phyloP scores from a whole-genome alignment of 2,797 vertebrate species.

The Sebastes glaucus region DNA sequence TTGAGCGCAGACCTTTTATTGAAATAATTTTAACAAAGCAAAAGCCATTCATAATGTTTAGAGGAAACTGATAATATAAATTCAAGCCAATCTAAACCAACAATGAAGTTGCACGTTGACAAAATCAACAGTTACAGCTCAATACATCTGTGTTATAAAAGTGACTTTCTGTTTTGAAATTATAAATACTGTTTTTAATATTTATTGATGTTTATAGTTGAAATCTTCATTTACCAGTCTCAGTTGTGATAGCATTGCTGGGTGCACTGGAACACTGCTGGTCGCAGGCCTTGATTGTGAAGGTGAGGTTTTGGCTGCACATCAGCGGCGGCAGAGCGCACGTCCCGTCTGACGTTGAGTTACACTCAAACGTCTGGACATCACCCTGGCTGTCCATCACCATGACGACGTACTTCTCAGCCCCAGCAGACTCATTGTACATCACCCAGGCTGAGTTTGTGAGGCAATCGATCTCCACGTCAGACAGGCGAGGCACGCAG shows the following conservation, averaged over 20 bases:
- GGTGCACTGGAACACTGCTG: slow-evolving; percentile 69
- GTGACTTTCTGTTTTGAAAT: neutral
- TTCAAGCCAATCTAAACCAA: neutral
- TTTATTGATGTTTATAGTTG: neutral
- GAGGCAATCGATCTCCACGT: slow-evolving; percentile 81
- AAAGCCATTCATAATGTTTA: neutral
- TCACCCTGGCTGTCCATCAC: slow-evolving; percentile 45
- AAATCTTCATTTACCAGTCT: slow-evolving; percentile 73
- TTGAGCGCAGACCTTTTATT: neutral
- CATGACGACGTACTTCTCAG: slow-evolving; percentile 55
- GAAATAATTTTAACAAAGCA: neutral
- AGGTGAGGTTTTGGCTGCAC: slow-evolving; percentile 77
- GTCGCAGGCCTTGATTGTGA: slow-evolving; percentile 70
- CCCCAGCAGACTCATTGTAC: slow-evolving; percentile 63
- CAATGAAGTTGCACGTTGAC: neutral
- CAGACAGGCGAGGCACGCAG: slow-evolving; percentile 70
- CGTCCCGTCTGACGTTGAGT: slow-evolving; percentile 31
- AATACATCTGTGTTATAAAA: neutral
- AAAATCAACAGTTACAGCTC: neutral
- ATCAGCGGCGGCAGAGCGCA: slow-evolving; percentile 68
- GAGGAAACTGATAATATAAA: neutral
- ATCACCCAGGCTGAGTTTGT: slow-evolving; percentile 76
- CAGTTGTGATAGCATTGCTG: slow-evolving; percentile 68
- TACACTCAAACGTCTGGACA: slow-evolving; percentile 61
- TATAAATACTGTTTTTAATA: neutral